Evolutionary conservation across 2,888 invertebrate genomes (phyloP), one percentile per base, ranked within the genome.

Genomic region (Melanargia galathea): DNA sequence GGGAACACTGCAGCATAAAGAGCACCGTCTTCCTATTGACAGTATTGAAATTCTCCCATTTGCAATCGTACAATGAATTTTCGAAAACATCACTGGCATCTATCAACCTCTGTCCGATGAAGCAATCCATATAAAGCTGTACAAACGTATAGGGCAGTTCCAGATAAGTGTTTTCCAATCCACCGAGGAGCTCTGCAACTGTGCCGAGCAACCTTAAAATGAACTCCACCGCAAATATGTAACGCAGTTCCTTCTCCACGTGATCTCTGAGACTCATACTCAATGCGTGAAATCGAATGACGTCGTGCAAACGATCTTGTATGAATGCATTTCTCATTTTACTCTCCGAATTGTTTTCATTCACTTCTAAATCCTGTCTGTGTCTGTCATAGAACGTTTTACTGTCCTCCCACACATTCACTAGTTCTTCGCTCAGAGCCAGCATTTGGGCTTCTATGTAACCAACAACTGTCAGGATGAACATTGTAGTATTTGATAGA

Each of bases 381-480:
- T 48, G 40, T 45, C 49, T n/a, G 16, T 60, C 56, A 18, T 60
- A 65, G n/a, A 60, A 66, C 24, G 46, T 52, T 24, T 63, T 24
- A 24, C 60, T 63, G 20, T 66, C 82, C n/a, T 72, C 52, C 80
- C 80, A 83, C 2, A 84, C 35, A 22, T 73, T 63, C 0, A 48
- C 26, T 2, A 85, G 43, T 72, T 84, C 83, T 63, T 80, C 69
- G 22, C 78, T 78, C 2, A 83, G 68, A 1, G 83, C 76, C 0
- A 80, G 60, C 71, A 84, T 80, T 64, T 84, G 82, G 0, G 83
- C 79, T 68, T 85, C 84, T 0, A 73, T 77, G 63, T 82, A 83
- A 0, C 84, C 86, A 7, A 72, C 67, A 1, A 79, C 64, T 38
- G 82, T 68, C 2, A 85, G 78, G 2, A 83, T 68, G 18, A 83